Percentiles rank a stretch among this genome's conserved stretches.
These are phyloP conservation scores for Cheirogaleus major DNA, from an alignment of 2,797 vertebrate species.

Conservation along the genomic window DNA sequence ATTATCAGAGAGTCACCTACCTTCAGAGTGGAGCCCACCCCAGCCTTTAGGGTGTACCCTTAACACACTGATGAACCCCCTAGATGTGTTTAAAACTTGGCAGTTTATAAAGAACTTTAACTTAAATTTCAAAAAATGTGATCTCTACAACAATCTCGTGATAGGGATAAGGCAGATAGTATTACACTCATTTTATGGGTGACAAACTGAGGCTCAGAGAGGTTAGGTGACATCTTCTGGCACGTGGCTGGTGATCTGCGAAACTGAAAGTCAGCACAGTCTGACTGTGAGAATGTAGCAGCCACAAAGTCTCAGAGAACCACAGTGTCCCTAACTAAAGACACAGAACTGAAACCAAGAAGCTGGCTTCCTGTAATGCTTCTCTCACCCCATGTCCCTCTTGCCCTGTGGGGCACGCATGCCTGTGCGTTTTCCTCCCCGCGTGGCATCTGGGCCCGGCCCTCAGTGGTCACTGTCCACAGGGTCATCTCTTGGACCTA, in stretches of 20 bases:
- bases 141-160: neutral
- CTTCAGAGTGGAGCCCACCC: neutral
- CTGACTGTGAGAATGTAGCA: neutral
- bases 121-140: neutral
- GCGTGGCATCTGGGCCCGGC: neutral
- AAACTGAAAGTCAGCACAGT: neutral
- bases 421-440: too few species aligned
- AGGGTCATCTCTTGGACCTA: neutral
- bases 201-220: neutral
- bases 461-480: neutral
- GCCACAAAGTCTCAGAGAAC: neutral
- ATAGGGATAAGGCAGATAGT: neutral
- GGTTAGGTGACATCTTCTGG: too few species aligned
- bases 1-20: neutral
- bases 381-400: neutral
- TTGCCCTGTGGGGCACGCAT: fast-evolving
- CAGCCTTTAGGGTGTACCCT: neutral
- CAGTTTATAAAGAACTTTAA: neutral
- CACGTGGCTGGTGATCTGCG: too few species aligned
- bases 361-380: neutral
- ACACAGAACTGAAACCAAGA: neutral
- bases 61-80: neutral
- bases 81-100: neutral
- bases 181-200: neutral
- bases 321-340: too few species aligned